phyloP scores from a whole-genome alignment of 1,140 invertebrate genomes.

The Planococcus citri region DNA sequence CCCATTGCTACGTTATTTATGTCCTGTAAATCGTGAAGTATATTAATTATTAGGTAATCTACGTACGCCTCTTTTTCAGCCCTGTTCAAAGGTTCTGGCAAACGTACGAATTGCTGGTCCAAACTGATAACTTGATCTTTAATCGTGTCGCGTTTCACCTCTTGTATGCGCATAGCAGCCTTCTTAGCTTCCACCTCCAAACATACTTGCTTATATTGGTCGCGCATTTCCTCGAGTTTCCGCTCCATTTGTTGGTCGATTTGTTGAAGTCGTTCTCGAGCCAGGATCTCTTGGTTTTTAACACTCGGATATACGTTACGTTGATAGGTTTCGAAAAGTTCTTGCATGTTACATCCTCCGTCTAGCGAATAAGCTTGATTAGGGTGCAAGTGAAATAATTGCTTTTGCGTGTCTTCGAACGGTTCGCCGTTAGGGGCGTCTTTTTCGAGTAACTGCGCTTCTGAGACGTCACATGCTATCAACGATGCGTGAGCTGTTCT shows the following conservation, averaged over 20 bases:
- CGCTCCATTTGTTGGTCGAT: not conserved
- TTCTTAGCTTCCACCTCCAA: not conserved
- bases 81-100: not conserved
- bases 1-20: conserved; percentile 15
- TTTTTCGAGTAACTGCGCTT: not conserved
- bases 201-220: conserved; percentile 12
- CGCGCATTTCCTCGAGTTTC: not conserved
- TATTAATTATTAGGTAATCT: not conserved
- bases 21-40: conserved; percentile 13
- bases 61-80: conserved; percentile 2
- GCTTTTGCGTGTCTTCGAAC: not conserved
- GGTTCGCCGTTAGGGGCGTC: not conserved
- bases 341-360: not conserved
- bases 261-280: not conserved
- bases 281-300: conserved; percentile 2
- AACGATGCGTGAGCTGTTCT: not conserved
- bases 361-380: not conserved
- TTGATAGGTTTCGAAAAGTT: conserved; percentile 7
- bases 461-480: not conserved
- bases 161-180: not conserved
- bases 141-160: not conserved
- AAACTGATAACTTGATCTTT: not conserved
- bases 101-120: not conserved
- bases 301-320: not conserved
- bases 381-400: not conserved